A percentile compares a stretch with the other conserved stretches of the same genome.
phyloP scores from a whole-genome alignment of 2,113 vertebrate genomes.

The Muntiacus muntjak region DNA sequence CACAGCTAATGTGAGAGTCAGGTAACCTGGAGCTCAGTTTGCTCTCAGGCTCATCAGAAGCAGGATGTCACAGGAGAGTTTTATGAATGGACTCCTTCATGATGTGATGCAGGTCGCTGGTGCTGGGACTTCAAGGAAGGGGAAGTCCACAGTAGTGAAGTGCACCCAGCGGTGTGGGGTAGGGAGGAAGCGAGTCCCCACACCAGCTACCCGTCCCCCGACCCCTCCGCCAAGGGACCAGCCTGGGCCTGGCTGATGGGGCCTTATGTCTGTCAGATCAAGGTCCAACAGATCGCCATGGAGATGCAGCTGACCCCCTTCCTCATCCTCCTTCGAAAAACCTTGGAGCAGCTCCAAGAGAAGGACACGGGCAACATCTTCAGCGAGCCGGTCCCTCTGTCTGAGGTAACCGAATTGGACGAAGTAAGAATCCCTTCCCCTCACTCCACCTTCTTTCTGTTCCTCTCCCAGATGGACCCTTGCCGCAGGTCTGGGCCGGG shows the following conservation, averaged over 20 bases:
- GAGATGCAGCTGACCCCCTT: slow-evolving; percentile 98
- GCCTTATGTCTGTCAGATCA: slow-evolving; percentile 88
- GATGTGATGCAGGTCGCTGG: neutral
- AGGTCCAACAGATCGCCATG: slow-evolving; percentile 95
- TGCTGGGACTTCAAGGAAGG: neutral
- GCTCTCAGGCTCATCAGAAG: neutral
- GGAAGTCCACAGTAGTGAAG: neutral
- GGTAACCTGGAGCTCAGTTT: neutral
- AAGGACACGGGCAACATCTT: slow-evolving; percentile 98
- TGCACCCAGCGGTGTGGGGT: neutral
- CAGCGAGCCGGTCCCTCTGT: slow-evolving; percentile 95
- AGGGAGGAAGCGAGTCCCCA: neutral
- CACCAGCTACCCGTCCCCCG: neutral
- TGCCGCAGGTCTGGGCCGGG: slow-evolving; percentile 28
- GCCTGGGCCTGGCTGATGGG: slow-evolving; percentile 19
- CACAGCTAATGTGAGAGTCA: neutral
- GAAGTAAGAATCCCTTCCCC: slow-evolving; percentile 88
- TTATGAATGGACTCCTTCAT: neutral
- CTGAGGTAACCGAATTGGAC: slow-evolving; percentile 95
- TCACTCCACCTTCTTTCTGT: slow-evolving; percentile 76
- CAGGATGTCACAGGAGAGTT: neutral
- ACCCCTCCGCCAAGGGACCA: neutral
- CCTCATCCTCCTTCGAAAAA: slow-evolving; percentile 94
- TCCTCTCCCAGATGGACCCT: slow-evolving; percentile 71
- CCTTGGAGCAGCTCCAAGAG: slow-evolving; percentile 96